Percentiles rank a stretch among this genome's conserved stretches.
phyloP scores from a whole-genome alignment of 2,113 vertebrate species.

The Ptilorrhoa leucosticta region DNA sequence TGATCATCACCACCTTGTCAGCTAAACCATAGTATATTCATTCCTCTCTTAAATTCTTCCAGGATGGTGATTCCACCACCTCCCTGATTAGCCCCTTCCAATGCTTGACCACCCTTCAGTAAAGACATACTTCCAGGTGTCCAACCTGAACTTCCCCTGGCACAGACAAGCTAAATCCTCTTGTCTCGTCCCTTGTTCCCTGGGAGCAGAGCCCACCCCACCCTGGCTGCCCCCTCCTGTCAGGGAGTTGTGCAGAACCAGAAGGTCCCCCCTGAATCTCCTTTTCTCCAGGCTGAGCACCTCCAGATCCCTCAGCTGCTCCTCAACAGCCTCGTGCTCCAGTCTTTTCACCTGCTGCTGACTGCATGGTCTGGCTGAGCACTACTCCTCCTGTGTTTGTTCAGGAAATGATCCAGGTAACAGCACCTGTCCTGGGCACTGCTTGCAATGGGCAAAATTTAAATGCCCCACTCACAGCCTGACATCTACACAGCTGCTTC shows the following conservation, averaged over 20 bases:
- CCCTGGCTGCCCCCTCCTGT: accelerated
- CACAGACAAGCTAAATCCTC: accelerated
- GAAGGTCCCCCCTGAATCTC: accelerated
- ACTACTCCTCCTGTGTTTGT: accelerated
- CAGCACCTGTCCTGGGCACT: background rate
- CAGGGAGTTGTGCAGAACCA: background rate
- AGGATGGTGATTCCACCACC: background rate
- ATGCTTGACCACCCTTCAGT: accelerated
- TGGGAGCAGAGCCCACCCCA: accelerated
- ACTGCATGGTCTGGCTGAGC: background rate
- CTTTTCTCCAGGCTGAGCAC: background rate
- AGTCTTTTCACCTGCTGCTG: background rate
- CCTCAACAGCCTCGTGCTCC: background rate
- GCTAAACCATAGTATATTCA: background rate
- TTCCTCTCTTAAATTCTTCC: background rate
- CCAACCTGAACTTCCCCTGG: accelerated
- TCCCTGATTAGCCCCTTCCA: background rate
- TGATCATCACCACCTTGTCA: too few relatives aligned
- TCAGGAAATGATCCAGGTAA: background rate
- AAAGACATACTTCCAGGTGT: background rate
- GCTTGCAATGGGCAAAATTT: background rate
- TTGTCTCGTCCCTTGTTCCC: accelerated
- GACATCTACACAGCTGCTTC: background rate
- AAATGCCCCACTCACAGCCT: background rate
- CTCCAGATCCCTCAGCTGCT: accelerated